Conservation (phyloP, 2,888 invertebrate genomes). For the Eupsilia transversa region DNA sequence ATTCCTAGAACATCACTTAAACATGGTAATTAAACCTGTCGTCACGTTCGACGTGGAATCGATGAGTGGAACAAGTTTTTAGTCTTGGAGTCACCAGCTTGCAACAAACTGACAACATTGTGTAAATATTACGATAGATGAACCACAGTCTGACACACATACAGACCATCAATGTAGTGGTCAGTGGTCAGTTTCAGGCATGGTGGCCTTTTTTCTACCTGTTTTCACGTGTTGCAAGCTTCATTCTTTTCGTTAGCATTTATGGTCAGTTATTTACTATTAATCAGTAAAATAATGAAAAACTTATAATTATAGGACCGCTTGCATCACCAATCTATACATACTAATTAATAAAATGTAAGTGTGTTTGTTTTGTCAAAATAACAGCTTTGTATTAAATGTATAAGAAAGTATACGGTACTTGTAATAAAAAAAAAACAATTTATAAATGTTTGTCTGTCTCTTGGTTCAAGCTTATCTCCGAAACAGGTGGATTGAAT, state of each 20-base stretch:
- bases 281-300: background rate
- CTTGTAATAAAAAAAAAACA: too few species aligned
- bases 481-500: too few species aligned
- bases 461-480: too few species aligned
- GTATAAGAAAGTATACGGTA: too few species aligned
- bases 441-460: too few species aligned
- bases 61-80: slow-evolving; percentile 52
- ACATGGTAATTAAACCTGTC: slow-evolving; percentile 48
- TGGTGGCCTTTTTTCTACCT: background rate
- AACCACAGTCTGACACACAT: slow-evolving; percentile 3
- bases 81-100: slow-evolving; percentile 16
- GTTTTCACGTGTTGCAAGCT: background rate
- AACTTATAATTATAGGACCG: background rate
- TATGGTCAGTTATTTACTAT: too few species aligned
- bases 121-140: slow-evolving; percentile 38
- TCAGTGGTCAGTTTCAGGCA: background rate
- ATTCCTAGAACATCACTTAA: slow-evolving; percentile 45
- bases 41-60: slow-evolving; percentile 42
- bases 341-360: too few species aligned
- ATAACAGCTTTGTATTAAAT: too few species aligned
- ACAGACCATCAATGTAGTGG: background rate
- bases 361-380: too few species aligned
- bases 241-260: background rate
- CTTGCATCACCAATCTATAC: background rate
- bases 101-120: slow-evolving; percentile 28